phyloP scores from a whole-genome alignment of 2,113 vertebrate species.

The Ursus arctos region DNA sequence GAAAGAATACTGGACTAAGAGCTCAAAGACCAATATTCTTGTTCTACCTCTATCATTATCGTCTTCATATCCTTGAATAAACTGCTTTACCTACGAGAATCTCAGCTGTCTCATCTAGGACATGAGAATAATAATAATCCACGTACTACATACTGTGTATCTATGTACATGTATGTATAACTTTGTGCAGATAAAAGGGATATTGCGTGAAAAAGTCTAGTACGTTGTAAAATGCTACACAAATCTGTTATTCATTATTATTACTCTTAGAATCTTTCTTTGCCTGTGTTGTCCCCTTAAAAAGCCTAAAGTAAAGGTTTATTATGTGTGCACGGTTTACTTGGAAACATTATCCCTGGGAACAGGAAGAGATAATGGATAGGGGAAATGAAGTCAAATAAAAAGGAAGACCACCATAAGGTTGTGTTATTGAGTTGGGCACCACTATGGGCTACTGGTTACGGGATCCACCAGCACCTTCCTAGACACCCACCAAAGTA shows the following conservation, averaged over 20 bases:
- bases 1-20: background rate
- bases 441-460: background rate
- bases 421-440: background rate
- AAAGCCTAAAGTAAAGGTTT: background rate
- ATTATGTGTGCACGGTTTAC: background rate
- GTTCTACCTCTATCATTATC: background rate
- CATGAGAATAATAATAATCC: background rate
- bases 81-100: background rate
- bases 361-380: background rate
- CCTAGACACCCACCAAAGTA: background rate
- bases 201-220: background rate
- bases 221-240: background rate
- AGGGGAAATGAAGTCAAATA: background rate
- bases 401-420: background rate
- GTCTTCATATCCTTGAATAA: background rate
- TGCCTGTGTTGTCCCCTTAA: background rate
- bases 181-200: background rate
- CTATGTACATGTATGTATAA: background rate
- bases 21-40: constrained; percentile 3
- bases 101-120: background rate
- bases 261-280: constrained; percentile 4
- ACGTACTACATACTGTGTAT: background rate
- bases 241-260: background rate
- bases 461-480: background rate
- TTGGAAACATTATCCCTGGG: background rate